A percentile compares a stretch with the other conserved stretches of the same genome.
Evolutionary conservation across 2,113 vertebrate species (phyloP).

Genomic region (Furnarius figulus): DNA sequence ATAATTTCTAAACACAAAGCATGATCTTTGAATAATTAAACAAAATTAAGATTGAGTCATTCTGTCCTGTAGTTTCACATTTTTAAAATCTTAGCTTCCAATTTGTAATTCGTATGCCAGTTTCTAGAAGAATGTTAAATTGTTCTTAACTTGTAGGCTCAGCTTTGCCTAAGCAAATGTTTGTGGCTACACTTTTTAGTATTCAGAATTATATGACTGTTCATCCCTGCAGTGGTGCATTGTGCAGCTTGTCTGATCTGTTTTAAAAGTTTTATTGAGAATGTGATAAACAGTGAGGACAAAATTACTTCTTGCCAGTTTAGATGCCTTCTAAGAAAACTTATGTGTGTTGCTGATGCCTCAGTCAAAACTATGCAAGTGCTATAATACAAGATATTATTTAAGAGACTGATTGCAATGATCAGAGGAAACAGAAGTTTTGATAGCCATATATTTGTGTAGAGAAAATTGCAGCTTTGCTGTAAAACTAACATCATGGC

Average conservation of each 20-base stretch:
- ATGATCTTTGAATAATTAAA: neutral
- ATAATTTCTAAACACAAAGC: neutral
- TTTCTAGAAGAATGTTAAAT: neutral
- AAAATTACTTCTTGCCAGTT: neutral
- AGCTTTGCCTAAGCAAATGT: neutral
- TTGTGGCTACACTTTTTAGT: neutral
- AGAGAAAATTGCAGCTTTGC: neutral
- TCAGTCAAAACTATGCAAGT: neutral
- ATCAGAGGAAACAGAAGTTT: neutral
- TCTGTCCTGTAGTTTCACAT: neutral
- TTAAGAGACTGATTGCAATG: neutral
- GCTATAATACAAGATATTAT: neutral
- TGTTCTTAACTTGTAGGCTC: neutral
- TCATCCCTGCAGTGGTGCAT: neutral
- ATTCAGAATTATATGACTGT: neutral
- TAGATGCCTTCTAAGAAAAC: neutral
- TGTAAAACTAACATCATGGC: neutral
- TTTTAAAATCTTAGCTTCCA: neutral
- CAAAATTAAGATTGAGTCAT: neutral
- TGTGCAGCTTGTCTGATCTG: neutral
- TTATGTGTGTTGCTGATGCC: neutral
- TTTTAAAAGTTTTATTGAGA: neutral
- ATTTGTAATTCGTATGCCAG: neutral
- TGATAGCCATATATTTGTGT: neutral
- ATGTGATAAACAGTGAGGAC: neutral